Percentiles rank a stretch among this genome's conserved stretches.
phyloP scores from a whole-genome alignment of 2,113 vertebrate genomes.

The Casuarius casuarius region DNA sequence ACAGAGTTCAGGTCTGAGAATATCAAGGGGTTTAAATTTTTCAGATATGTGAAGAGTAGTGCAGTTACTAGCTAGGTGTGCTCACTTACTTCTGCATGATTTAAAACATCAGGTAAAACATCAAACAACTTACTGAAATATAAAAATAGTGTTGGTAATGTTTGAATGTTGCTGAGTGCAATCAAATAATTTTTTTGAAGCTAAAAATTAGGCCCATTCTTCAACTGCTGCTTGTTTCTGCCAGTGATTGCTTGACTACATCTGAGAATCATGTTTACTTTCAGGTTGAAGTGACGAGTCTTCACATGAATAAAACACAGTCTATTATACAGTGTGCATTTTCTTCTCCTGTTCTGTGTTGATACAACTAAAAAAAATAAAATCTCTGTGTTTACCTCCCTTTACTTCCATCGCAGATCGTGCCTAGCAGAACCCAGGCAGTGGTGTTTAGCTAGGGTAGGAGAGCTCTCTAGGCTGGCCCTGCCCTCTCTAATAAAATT shows the following conservation, averaged over 20 bases:
- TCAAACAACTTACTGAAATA: not conserved
- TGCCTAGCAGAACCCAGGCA: not conserved
- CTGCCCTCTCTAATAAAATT: not conserved
- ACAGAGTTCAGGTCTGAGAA: not conserved
- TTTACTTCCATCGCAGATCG: not conserved
- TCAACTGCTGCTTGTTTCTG: not conserved
- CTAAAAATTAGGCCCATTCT: not conserved
- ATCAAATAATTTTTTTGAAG: not conserved
- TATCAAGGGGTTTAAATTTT: not conserved
- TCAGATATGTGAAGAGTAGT: not conserved
- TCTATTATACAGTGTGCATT: not conserved
- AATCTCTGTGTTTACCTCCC: not conserved
- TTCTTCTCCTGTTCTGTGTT: not conserved
- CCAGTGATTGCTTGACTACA: not conserved
- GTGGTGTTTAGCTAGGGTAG: not conserved
- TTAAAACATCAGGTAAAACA: not conserved
- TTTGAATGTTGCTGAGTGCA: not conserved
- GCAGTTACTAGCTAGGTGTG: not conserved
- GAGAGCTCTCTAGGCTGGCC: not conserved
- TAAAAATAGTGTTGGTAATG: not conserved
- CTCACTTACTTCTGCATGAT: accelerated
- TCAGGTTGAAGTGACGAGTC: not conserved
- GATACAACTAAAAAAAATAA: not conserved
- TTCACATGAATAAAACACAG: not conserved
- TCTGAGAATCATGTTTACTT: not conserved